These are phyloP conservation scores for Saccostrea echinata DNA, from an alignment of 1,140 invertebrate genomes.

Conservation along the genomic window DNA sequence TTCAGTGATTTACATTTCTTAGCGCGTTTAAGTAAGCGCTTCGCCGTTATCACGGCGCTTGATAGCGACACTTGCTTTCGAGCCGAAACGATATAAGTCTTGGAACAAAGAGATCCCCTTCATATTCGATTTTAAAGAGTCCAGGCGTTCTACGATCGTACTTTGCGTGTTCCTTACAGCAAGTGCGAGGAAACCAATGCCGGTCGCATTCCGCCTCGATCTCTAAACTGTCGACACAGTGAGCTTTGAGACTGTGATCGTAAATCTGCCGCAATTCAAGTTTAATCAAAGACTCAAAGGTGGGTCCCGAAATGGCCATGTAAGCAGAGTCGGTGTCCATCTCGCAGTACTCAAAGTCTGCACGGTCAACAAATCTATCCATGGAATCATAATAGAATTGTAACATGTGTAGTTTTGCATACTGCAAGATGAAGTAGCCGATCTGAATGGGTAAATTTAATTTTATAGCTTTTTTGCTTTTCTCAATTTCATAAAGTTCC, in stretches of 20 bases:
- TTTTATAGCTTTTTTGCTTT: slow-evolving; percentile 8
- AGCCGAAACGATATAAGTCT: slow-evolving; percentile 38
- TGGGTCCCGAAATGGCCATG: slow-evolving; percentile 44
- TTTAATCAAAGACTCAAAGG: slow-evolving; percentile 42
- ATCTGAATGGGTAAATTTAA: slow-evolving; percentile 51
- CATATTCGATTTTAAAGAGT: slow-evolving; percentile 45
- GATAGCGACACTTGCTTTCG: neutral
- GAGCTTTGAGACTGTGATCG: neutral
- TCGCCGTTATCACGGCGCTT: neutral
- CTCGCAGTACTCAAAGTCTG: slow-evolving; percentile 60
- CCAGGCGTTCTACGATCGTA: slow-evolving; percentile 42
- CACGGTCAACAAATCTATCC: slow-evolving; percentile 54
- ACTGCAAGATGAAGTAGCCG: slow-evolving; percentile 63
- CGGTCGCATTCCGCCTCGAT: slow-evolving; percentile 5
- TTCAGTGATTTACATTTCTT: slow-evolving; percentile 4
- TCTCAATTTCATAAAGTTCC: slow-evolving; percentile 42
- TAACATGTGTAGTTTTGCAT: slow-evolving; percentile 64
- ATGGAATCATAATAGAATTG: slow-evolving; percentile 66
- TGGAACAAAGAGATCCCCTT: slow-evolving; percentile 34
- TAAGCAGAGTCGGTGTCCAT: slow-evolving; percentile 66
- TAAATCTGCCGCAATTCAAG: slow-evolving; percentile 32
- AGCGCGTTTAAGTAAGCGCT: neutral
- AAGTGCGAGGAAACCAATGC: slow-evolving; percentile 53
- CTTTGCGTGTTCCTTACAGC: slow-evolving; percentile 34
- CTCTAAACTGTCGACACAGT: neutral